Evolutionary conservation across 2,113 vertebrate species (phyloP).

Genomic region (Callithrix jacchus): DNA sequence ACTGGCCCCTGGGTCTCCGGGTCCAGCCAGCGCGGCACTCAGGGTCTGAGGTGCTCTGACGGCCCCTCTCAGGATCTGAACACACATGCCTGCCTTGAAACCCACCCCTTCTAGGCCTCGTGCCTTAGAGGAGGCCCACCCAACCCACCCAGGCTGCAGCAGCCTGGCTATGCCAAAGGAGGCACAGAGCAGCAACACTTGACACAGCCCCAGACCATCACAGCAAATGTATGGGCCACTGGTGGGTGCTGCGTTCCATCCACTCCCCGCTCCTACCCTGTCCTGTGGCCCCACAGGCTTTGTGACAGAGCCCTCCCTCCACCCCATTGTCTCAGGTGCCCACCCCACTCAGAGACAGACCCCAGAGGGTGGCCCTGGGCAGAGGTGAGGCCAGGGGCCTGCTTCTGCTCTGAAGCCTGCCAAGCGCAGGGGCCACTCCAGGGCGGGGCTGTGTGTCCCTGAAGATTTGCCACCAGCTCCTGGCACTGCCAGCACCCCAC

Average conservation of each 20-base stretch:
- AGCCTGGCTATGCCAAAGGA: rapidly evolving
- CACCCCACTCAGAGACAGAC: not conserved
- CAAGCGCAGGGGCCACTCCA: not conserved
- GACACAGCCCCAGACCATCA: too few relatives aligned
- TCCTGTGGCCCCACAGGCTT: rapidly evolving
- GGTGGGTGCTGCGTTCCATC: not conserved
- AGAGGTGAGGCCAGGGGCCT: not conserved
- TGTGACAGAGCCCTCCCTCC: not conserved
- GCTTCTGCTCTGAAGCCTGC: not conserved
- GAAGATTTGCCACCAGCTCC: not conserved
- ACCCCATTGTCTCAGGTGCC: rapidly evolving
- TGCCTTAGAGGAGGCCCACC: rapidly evolving
- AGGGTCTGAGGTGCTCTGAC: not conserved
- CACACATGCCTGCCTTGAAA: not conserved
- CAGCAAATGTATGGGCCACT: rapidly evolving
- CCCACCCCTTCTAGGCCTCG: not conserved
- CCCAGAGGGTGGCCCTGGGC: not conserved
- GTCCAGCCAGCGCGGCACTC: not conserved
- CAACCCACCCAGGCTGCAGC: rapidly evolving
- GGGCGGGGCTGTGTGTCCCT: not conserved
- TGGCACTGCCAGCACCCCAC: not conserved
- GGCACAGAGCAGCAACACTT: rapidly evolving
- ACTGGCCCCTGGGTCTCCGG: rapidly evolving
- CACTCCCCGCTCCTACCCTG: not conserved
- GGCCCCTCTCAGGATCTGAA: too few relatives aligned